Conservation (phyloP, 2,888 invertebrate genomes). For the Ophion obscuratus region DNA sequence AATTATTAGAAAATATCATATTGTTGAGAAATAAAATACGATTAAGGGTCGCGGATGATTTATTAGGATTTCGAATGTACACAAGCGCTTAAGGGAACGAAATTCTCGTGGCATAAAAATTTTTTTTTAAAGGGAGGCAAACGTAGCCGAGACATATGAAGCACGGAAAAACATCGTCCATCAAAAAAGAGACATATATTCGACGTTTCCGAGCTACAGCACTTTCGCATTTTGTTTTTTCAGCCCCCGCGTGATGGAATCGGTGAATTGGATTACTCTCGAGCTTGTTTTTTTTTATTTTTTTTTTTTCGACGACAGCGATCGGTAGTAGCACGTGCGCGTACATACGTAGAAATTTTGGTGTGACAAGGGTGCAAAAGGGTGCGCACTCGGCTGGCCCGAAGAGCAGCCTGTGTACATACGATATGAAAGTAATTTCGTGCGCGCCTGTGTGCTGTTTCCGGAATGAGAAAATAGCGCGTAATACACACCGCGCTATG, state of each 20-base stretch:
- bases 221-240: conserved; percentile 18
- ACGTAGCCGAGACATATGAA: neutral
- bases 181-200: conserved; percentile 15
- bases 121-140: neutral
- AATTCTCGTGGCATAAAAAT: neutral
- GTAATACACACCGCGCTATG: neutral
- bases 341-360: conserved; percentile 32
- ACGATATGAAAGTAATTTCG: conserved; percentile 26
- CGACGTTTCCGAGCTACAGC: conserved; percentile 1
- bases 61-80: neutral
- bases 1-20: neutral
- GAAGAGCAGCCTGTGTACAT: conserved; percentile 10
- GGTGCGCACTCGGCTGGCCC: neutral
- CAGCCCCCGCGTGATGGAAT: conserved; percentile 48
- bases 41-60: neutral
- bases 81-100: too few species aligned
- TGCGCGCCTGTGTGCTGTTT: neutral
- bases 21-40: neutral
- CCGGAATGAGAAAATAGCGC: conserved; percentile 24
- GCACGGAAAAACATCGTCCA: conserved; percentile 27
- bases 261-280: conserved; percentile 60
- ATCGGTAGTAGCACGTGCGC: conserved; percentile 36
- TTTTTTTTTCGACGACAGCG: conserved; percentile 33
- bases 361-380: neutral
- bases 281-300: conserved; percentile 34